Conservation (phyloP, 2,888 invertebrate species). For the Eupithecia abbreviata region DNA sequence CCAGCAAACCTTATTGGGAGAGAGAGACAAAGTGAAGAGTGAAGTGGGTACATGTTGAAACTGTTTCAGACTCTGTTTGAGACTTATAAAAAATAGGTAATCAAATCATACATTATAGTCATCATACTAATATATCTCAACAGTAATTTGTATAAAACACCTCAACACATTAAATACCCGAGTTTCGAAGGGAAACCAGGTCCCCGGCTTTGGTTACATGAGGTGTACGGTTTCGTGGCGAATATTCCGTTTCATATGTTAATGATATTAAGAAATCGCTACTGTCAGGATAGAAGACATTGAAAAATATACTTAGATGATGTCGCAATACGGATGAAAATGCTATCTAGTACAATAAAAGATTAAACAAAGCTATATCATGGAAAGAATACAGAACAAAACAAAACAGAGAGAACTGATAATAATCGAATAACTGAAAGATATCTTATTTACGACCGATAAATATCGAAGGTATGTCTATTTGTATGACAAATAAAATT, state of each 20-base stretch:
- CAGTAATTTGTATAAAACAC: conserved; percentile 41
- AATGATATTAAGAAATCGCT: conserved; percentile 36
- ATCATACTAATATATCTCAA: conserved; percentile 20
- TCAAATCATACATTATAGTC: not conserved
- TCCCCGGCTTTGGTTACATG: conserved; percentile 36
- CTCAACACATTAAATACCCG: conserved; percentile 29
- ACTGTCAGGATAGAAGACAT: conserved; percentile 21
- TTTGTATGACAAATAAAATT: conserved; percentile 1
- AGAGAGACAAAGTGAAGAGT: too few relatives aligned
- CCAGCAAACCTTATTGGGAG: too few relatives aligned
- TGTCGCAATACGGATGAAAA: not conserved
- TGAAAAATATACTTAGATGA: not conserved
- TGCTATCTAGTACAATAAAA: not conserved
- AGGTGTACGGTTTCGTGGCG: conserved; percentile 35
- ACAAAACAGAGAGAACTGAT: not conserved
- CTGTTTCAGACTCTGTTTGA: not conserved
- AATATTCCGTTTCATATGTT: conserved; percentile 40
- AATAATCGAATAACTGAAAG: not conserved
- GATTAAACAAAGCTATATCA: not conserved
- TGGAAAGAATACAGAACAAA: not conserved
- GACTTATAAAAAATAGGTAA: not conserved
- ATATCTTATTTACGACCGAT: not conserved
- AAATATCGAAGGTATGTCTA: not conserved
- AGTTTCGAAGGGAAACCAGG: conserved; percentile 27
- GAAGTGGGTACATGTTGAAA: too few relatives aligned